Base-by-base conservation (phyloP, 2,113 vertebrate genomes). In the Chloebia gouldiae region DNA sequence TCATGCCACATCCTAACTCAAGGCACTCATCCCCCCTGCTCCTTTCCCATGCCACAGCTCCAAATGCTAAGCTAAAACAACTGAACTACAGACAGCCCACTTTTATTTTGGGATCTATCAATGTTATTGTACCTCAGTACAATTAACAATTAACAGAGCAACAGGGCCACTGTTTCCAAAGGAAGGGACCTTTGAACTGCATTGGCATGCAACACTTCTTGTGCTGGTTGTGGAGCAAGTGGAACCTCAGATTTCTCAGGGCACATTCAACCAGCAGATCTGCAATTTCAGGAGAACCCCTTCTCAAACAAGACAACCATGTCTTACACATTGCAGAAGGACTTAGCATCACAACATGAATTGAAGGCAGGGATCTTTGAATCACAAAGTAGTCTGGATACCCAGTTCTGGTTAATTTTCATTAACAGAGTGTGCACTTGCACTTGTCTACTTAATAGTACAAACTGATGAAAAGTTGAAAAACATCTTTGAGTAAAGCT, bases 11-110 rank as follows among this genome's bases (percentile, higher is more conserved):
- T 21, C 28, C 15, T 64, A 28, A 28, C 21, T 28, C 24, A 54
- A 49, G 83, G 44, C 24, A 24, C 11, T 69, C 24, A 23, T 42
- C 20, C 11, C 27, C 42, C 4, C 37, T 27, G 10, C 49, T 60
- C 42, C 9, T 40, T 56, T 22, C 54, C 15, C 18, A n/a, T 0
- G 0, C 21, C 30, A 39, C 0, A 1, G 23, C 11, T 51, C 28
- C 35, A 63, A 49, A 51, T 12, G 33, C 18, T 40, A n/a, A 92
- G 3, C 15, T 15, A 45, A 37, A 81, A 40, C 14, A 71, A 57
- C 10, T 11, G 8, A 66, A 33, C 7, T 27, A 11, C 5, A 72
- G 9, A 63, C 7, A 23, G 47, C 3, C 3, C 2, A 0, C 22
- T 73, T 47, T 69, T 2, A 0, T 30, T 45, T 14, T 40, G 8